Percentiles rank a stretch among this genome's conserved stretches.
These are phyloP conservation scores for Psilanteris sp. DNA, from an alignment of 1,140 invertebrate species.

Conservation along the genomic window DNA sequence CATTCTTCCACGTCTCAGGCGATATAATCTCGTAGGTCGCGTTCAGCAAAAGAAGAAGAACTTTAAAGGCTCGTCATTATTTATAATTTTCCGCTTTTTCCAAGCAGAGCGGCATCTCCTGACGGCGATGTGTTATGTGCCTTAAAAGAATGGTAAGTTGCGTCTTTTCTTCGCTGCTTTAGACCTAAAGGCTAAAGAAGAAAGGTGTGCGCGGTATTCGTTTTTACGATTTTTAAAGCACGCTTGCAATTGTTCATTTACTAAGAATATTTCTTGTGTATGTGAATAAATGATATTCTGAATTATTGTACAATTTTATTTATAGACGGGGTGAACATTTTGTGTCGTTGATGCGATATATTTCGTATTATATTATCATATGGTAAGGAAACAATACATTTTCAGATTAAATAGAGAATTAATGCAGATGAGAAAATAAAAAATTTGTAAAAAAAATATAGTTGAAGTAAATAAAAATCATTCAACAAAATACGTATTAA, in stretches of 20 bases:
- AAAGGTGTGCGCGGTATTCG: slow-evolving; percentile 15
- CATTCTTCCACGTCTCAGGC: slow-evolving; percentile 55
- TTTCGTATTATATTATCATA: too few species aligned
- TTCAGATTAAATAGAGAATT: too few species aligned
- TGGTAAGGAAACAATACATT: too few species aligned
- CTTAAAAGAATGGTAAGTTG: slow-evolving; percentile 68
- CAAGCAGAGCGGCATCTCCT: slow-evolving; percentile 31
- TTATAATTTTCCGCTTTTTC: slow-evolving; percentile 77
- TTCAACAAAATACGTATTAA: too few species aligned
- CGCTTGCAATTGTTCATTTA: slow-evolving; percentile 19
- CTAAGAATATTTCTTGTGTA: slow-evolving; percentile 11
- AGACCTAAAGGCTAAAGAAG: slow-evolving; percentile 37
- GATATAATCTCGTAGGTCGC: slow-evolving; percentile 58
- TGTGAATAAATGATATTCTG: neutral
- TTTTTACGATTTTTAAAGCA: slow-evolving; percentile 26
- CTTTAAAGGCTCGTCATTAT: slow-evolving; percentile 74
- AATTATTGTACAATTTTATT: slow-evolving; percentile 10
- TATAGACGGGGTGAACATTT: too few species aligned
- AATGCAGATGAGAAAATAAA: too few species aligned
- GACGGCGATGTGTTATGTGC: slow-evolving; percentile 56
- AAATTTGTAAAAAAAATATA: too few species aligned
- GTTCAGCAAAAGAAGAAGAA: slow-evolving; percentile 56
- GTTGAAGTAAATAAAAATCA: too few species aligned
- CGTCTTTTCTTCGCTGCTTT: slow-evolving; percentile 45
- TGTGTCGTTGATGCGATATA: too few species aligned